A percentile compares a stretch with the other conserved stretches of the same genome.
Evolutionary conservation across 2,888 invertebrate species (phyloP).

Genomic region (Drosophila rubida): DNA sequence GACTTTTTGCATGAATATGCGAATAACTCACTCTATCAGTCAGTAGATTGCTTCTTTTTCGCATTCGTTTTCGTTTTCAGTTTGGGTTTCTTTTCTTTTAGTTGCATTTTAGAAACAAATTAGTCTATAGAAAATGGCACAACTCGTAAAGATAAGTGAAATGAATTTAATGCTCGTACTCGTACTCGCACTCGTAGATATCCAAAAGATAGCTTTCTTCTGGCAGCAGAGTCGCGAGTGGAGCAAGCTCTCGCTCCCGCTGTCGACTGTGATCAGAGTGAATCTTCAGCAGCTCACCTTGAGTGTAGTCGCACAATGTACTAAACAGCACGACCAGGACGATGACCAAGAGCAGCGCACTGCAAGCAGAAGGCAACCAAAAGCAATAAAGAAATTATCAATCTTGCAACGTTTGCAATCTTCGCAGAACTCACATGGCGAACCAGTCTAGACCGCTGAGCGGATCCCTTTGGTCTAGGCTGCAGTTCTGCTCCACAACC

Average conservation of each 20-base stretch:
- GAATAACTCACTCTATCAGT: not conserved
- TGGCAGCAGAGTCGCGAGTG: not conserved
- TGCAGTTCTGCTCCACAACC: conserved; percentile 35
- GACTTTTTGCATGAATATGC: not conserved
- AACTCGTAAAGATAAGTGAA: not conserved
- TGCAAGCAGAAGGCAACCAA: conserved; percentile 16
- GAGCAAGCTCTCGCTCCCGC: not conserved
- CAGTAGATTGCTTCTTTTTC: not conserved
- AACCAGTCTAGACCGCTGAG: conserved; percentile 71
- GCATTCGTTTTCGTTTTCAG: no score
- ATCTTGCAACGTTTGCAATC: not conserved
- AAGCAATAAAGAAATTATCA: not conserved
- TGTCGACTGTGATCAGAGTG: not conserved
- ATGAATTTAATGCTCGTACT: not conserved
- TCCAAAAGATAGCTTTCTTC: not conserved
- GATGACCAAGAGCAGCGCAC: conserved; percentile 45
- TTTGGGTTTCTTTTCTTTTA: no score
- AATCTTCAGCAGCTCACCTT: conserved; percentile 30
- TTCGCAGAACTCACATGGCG: conserved; percentile 65
- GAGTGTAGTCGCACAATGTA: conserved; percentile 61
- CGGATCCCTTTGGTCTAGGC: conserved; percentile 14
- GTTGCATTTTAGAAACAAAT: not conserved
- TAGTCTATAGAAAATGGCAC: not conserved
- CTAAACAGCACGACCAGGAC: conserved; percentile 45
- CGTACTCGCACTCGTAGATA: not conserved